Evolutionary conservation across 1,140 invertebrate species (phyloP), one percentile per base, ranked within the genome.

Genomic region (Choristoneura fumiferana): DNA sequence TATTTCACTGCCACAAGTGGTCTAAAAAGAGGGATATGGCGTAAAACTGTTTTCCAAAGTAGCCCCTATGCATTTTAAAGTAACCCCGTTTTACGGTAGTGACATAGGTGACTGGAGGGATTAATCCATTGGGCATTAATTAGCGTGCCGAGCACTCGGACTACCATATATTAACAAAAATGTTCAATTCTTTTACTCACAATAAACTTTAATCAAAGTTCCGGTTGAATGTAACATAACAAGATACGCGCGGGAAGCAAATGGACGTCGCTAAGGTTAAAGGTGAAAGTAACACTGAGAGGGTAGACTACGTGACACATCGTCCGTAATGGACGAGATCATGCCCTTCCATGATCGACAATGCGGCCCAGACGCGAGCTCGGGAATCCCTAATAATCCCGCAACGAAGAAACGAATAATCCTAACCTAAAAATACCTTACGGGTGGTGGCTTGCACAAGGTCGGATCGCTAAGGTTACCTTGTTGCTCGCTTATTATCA

Each of bases 261-360:
- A 49, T 49, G 43, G 43, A 22, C 12, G n/a, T 14, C 17, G 43
- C 17, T 13, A 49, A 49, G 43, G 18, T 12, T 49, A 49, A 49
- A 49, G 43, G 43, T 49, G 43, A 49, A 49, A 12, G 43, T 33
- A 4, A 17, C 43, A 33, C 22, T 49, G 43, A 49, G 18, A 49
- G 43, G 43, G 43, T 29, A 49, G 17, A 49, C 43, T 49, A 49
- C 43, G 43, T 49, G 43, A 49, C 43, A 49, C 43, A 33, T 49
- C 12, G 43, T 12, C 43, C 18, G 43, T 49, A 49, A 49, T 49
- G 43, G 43, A 0, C 43, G 22, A n/a, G 22, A 49, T 49, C 43
- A 49, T 49, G 18, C 22, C 43, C 17, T 15, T n/a, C 43, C 43
- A 18, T 49, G 43, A 49, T 49, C 18, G 17, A 49, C 18, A 49